Conservation (phyloP, 2,113 vertebrate genomes). For the Sorex fumeus region DNA sequence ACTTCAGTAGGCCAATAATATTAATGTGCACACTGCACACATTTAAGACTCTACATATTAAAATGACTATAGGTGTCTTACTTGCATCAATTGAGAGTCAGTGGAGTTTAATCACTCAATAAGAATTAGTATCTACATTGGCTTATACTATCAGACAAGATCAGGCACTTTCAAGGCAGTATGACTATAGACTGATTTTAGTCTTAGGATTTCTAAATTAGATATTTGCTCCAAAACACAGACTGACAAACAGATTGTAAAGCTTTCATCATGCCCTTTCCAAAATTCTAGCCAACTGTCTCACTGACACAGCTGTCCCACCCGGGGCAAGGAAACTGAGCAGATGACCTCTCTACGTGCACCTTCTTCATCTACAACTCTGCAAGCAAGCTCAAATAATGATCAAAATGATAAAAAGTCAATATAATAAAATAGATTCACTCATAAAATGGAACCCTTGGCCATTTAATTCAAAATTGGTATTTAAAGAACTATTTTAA, state of each 20-base stretch:
- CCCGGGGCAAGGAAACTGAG: conserved; percentile 59
- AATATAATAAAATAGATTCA: conserved; percentile 26
- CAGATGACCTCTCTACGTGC: conserved; percentile 49
- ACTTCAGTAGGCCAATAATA: conserved; percentile 40
- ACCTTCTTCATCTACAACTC: conserved; percentile 8
- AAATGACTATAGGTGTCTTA: conserved; percentile 23
- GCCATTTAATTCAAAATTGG: conserved; percentile 2
- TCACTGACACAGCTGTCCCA: conserved; percentile 61
- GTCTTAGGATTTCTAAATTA: conserved; percentile 46
- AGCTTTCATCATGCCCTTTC: background rate
- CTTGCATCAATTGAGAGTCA: background rate
- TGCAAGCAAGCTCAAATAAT: conserved; percentile 55
- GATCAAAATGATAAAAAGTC: background rate
- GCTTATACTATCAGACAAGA: conserved; percentile 9
- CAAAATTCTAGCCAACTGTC: conserved; percentile 52
- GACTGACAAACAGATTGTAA: conserved; percentile 67
- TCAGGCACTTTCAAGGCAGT: background rate
- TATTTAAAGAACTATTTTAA: conserved; percentile 36
- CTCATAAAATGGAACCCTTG: conserved; percentile 11
- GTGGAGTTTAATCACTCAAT: background rate
- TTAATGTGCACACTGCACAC: background rate
- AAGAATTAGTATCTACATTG: background rate
- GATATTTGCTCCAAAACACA: conserved; percentile 68
- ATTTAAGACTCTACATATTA: conserved; percentile 3
- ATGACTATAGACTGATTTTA: background rate